Base-by-base conservation (phyloP, 92 coral and sea anemone species). In the Porites evermanni region DNA sequence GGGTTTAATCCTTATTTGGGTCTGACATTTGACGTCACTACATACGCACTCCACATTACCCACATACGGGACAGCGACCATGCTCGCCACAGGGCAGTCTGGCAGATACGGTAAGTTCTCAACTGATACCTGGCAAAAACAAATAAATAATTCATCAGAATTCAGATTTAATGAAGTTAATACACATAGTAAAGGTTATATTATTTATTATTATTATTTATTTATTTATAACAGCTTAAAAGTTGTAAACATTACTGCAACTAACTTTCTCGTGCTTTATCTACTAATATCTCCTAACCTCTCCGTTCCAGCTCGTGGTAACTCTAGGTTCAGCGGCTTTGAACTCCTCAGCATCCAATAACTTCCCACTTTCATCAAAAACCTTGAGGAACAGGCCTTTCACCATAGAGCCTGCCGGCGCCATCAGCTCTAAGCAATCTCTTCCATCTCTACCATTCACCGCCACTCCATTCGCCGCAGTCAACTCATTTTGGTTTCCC, bases 261-360 rank as follows among this genome's bases (percentile, higher is more conserved):
- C 47, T 0, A 38, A 38, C 47, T 38, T 38, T 38, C 47, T 38
- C 47, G 47, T 38, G 47, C 47, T 38, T 0, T 38, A 38, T 38
- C 47, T 38, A 38, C 6, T 38, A 38, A 60, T 18, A 20, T 51
- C 12, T 11, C 26, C 76, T 59, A 54, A 94, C 98, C 98, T 94
- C 98, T 54, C 93, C 98, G 84, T 88, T 94, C 98, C 98, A 94
- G 26, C 95, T 94, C 47, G 98, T 89, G 47, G 89, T 86, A 5
- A 94, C 80, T 83, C 65, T 90, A 9, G 95, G 95, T 19, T 88
- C 88, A 8, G 91, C 83, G 23, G 86, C 75, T 66, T 77, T 78
- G 53, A 94, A 75, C 20, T 92, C 95, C 11, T 83, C 91, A 13
- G 70, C 81, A 29, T 72, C 70, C 72, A 94, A 74, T 63, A 74